A percentile compares a stretch with the other conserved stretches of the same genome.
phyloP scores from a whole-genome alignment of 2,797 vertebrate species.

The Lutjanus argentimaculatus region DNA sequence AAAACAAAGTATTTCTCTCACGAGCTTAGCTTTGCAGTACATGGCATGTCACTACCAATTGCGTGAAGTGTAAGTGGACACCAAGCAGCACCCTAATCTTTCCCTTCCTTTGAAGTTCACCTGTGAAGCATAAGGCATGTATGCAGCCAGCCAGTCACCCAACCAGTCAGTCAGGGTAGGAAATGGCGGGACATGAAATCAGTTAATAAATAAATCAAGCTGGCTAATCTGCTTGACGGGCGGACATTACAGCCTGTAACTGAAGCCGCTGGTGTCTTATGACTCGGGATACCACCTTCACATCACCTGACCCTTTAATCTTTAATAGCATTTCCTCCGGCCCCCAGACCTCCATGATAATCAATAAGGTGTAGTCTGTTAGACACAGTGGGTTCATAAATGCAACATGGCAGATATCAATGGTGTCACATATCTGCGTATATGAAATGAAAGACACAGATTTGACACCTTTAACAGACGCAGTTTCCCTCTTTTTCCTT shows the following conservation, averaged over 20 bases:
- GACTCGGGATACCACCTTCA: slow-evolving; percentile 85
- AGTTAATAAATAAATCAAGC: slow-evolving; percentile 88
- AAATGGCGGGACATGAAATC: slow-evolving; percentile 79
- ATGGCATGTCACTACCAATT: slow-evolving; percentile 8
- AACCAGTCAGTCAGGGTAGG: slow-evolving; percentile 58
- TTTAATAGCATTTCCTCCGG: slow-evolving; percentile 84
- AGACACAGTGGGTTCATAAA: slow-evolving; percentile 63
- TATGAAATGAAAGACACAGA: slow-evolving; percentile 40
- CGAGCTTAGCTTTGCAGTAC: slow-evolving; percentile 5
- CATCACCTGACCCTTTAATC: slow-evolving; percentile 85
- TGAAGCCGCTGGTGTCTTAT: slow-evolving; percentile 83
- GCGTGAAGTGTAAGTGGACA: slow-evolving; percentile 52
- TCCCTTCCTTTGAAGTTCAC: slow-evolving; percentile 62
- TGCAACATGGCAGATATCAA: slow-evolving; percentile 62
- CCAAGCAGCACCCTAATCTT: slow-evolving; percentile 36
- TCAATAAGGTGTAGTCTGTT: slow-evolving; percentile 78
- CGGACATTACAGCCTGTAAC: slow-evolving; percentile 84
- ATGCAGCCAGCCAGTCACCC: slow-evolving; percentile 27
- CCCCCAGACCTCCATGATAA: slow-evolving; percentile 68
- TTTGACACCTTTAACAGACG: slow-evolving; percentile 34
- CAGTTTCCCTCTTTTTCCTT: slow-evolving; percentile 10
- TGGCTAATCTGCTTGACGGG: slow-evolving; percentile 85
- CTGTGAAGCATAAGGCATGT: slow-evolving; percentile 56
- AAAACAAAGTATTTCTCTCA: background rate
- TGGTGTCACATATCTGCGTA: slow-evolving; percentile 30